Evolutionary conservation across 2,113 vertebrate species (phyloP), one percentile per base, ranked within the genome.

Genomic region (Nycticryphes semicollaris): DNA sequence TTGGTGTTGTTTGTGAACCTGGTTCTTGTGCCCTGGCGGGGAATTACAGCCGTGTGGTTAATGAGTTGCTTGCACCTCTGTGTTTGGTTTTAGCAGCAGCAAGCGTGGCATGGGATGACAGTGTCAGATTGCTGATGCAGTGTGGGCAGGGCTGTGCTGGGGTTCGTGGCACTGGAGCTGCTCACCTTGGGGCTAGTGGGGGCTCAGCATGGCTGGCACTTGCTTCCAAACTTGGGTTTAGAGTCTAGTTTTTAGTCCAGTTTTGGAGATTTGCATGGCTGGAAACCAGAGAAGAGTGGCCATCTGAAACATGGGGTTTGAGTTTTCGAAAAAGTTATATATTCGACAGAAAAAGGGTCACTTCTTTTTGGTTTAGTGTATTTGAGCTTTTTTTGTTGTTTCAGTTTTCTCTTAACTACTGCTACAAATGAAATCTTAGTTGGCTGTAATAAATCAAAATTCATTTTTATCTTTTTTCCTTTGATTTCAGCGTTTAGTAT

Each of bases 21-120:
- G 70, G 79, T 75, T 63, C 70, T 72, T 2, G 0, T 35, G 41
- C 22, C 33, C 25, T 37, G 60, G 20, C 0, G 1, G 15, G 45
- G 22, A 28, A 12, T 41, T 69, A 19, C 4, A 27, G 41, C 59
- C 0, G 0, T 1, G 5, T 50, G 59, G 70, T 86, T 93, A 70
- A 88, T 35, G 51, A 76, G 43, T 64, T 72, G 63, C 90, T 59
- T 1, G 72, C 69, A 41, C 1, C 43, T 67, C 56, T 0, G 1
- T 0, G 5, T 24, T 90, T 0, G 8, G 47, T 30, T 67, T 54
- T 43, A 37, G 70, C 0, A 3, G 25, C 45, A 59, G 87, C 60
- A 8, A 41, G 48, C 9, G 0, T 0, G 0, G 24, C 1, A 5
- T 1, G 0, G 43, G 28, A 10, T 12, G 33, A 2, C 0, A 1